Evolutionary conservation across 2,888 invertebrate genomes (phyloP), one percentile per base, ranked within the genome.

Genomic region (Melipona beecheii): DNA sequence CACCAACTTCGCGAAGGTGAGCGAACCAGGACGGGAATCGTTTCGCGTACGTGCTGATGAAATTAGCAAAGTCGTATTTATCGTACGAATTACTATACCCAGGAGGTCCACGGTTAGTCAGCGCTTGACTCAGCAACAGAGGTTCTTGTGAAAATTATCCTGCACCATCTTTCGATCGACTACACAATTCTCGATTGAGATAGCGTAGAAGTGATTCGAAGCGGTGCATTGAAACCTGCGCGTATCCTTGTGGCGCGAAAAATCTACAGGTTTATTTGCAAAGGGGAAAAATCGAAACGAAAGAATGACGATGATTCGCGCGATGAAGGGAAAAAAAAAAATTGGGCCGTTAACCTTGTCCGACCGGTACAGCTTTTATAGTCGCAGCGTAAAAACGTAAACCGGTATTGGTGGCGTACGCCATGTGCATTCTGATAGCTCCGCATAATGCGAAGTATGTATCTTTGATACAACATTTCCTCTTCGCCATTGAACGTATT

Each of bases 271-370:
- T 60, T 74, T 66, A 31, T 52, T 60, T 50, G 54, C 58, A 66
- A 73, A 64, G 73, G 70, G 52, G 13, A 64, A 83, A 76, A 74
- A 79, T 72, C 31, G 69, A 64, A 58, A 66, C 72, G 75, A 85
- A 83, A 64, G 68, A 75, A 77, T 74, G 73, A 72, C 60, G 83
- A 85, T 78, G 74, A 36, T 24, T 62, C 74, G 64, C 24, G 54
- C 17, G 83, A n/a, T 70, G 62, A 69, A 81, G 81, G 36, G 9
- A 9, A 21, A 70, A 58, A 81, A 87, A 83, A 84, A 88, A 86
- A 89, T 87, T 81, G 80, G 87, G 79, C 81, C 87, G 87, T 88
- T 89, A 87, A 89, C 89, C 89, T 89, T 89, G 89, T 84, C 87
- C 75, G 86, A 73, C 76, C 75, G 49, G 79, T 79, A 73, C 69